Evolutionary conservation across 2,113 vertebrate genomes (phyloP), one percentile per base, ranked within the genome.

Genomic region (Cephalopterus ornatus): DNA sequence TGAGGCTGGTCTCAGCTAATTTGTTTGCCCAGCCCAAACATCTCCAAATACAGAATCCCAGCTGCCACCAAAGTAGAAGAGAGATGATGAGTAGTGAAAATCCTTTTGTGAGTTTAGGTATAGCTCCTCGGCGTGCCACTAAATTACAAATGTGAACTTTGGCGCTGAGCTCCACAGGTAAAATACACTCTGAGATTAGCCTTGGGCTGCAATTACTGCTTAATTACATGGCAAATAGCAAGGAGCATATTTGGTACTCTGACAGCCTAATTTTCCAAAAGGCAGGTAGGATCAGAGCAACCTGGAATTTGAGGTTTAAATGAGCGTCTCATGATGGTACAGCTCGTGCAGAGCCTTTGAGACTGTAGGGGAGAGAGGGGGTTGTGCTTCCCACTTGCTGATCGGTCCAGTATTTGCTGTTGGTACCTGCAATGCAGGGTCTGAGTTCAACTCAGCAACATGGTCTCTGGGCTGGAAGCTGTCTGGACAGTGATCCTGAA

Each of bases 21-120:
- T 84, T 96, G 94, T 97, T 97, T 97, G 94, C 89, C 82, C 58
- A 96, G 90, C 95, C 84, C 95, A 96, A 97, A 96, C 63, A 94
- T 83, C 85, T 81, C 88, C 87, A 82, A 78, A 73, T 41, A 9
- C 30, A 85, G 93, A 96, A 88, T 88, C 91, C 90, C 89, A 96
- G 95, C 89, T 94, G 96, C 85, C 68, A 75, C 92, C 85, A 21
- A 33, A 76, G 49, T 26, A 67, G 85, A 65, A 85, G 88, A 88
- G 66, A 83, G 70, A 96, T 67, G 86, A 93, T 50, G 74, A 96
- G 75, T 75, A 72, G 85, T 90, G 94, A 97, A 94, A 97, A 97
- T 86, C 88, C 90, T 78, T 89, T 27, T 73, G 74, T 93, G 79
- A 92, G 77, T 94, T 95, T 88, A 92, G 92, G 84, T 85, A 49